A percentile compares a stretch with the other conserved stretches of the same genome.
Conservation (phyloP, 1,140 invertebrate genomes). For the Drosophila saltans region DNA sequence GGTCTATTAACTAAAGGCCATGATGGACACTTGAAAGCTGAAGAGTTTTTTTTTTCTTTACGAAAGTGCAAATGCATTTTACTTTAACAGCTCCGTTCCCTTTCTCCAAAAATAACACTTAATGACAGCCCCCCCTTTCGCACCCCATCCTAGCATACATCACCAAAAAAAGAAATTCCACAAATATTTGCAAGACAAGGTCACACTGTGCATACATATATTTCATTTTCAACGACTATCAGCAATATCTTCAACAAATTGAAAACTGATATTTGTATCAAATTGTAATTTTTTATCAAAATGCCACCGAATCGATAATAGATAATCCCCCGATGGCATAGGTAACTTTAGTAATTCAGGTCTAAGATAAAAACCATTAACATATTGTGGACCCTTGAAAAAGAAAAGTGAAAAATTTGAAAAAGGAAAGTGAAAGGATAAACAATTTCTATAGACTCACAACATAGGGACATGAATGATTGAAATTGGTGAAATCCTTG, state of each 20-base stretch:
- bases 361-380: background rate
- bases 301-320: background rate
- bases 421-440: too few species aligned
- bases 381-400: background rate
- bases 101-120: background rate
- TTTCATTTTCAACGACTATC: background rate
- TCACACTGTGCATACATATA: background rate
- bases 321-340: constrained; percentile 2
- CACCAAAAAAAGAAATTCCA: too few species aligned
- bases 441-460: background rate
- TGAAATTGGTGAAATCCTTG: constrained; percentile 12
- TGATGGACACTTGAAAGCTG: constrained; percentile 31
- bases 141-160: too few species aligned
- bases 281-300: constrained; percentile 8
- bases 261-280: constrained; percentile 5
- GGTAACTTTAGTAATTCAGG: background rate
- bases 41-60: background rate
- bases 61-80: background rate
- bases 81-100: background rate
- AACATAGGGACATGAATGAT: constrained; percentile 16
- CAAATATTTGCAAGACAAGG: too few species aligned
- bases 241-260: constrained; percentile 1
- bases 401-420: background rate
- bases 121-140: too few species aligned
- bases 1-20: constrained; percentile 47